phyloP scores from a whole-genome alignment of 2,888 invertebrate species.

The Homarus gammarus region DNA sequence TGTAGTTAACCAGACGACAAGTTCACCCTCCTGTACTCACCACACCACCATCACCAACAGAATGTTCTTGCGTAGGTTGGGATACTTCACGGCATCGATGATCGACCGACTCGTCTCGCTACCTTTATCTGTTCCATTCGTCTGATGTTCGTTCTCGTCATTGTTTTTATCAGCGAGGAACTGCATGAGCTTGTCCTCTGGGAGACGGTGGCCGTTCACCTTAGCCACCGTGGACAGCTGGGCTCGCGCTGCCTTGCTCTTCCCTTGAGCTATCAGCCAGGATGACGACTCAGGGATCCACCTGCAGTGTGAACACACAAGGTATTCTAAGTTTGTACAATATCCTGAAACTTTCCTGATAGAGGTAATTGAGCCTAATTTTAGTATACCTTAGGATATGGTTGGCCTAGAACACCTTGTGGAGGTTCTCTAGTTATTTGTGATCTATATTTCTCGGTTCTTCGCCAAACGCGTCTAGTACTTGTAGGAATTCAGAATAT shows the following conservation, averaged over 20 bases:
- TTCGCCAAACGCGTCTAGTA: too few relatives aligned
- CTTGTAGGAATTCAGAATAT: too few relatives aligned
- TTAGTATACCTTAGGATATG: too few relatives aligned
- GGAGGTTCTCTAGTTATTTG: too few relatives aligned
- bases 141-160: neutral
- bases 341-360: too few relatives aligned
- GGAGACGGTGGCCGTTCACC: constrained; percentile 56
- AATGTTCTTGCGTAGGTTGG: constrained; percentile 64
- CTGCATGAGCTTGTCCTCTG: constrained; percentile 37
- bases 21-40: constrained; percentile 17
- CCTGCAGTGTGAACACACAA: constrained; percentile 52
- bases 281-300: constrained; percentile 76
- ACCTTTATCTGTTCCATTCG: neutral
- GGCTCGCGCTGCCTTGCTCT: constrained; percentile 29
- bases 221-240: constrained; percentile 62
- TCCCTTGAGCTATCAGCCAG: constrained; percentile 69
- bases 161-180: constrained; percentile 43
- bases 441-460: too few relatives aligned
- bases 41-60: constrained; percentile 66
- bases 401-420: too few relatives aligned
- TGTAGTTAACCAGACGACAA: too few relatives aligned
- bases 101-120: constrained; percentile 26
- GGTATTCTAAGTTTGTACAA: too few relatives aligned
- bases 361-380: too few relatives aligned
- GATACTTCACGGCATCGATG: constrained; percentile 50